Evolutionary conservation across 2,113 vertebrate species (phyloP), one percentile per base, ranked within the genome.

Genomic region (Myrmecobius fasciatus): DNA sequence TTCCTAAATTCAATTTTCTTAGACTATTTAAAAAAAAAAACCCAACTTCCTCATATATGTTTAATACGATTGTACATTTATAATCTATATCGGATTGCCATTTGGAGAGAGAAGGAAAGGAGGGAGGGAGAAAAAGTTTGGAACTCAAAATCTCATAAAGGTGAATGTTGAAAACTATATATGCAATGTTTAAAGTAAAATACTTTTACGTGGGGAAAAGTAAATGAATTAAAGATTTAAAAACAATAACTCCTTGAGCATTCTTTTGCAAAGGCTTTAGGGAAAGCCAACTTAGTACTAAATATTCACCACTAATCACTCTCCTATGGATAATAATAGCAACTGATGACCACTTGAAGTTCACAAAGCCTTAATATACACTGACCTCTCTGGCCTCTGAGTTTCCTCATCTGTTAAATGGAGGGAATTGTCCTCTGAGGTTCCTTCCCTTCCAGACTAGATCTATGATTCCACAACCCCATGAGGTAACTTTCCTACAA

Each of bases 1-100:
- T 83, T 83, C 67, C n/a, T 83, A 43, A 83, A 83, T 83, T 83
- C 67, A 75, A 83, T 83, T 83, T 83, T 83, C 67, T 83, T 83
- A 43, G 17, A 1, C 2, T 43, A 43, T 8, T 60, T 43, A 43
- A 83, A 83, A 83, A 83, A 75, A n/a, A 22, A 83, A 75, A 6
- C 10, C 36, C n/a, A 51, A 10, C 9, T 51, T 10, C 9, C 49
- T 51, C 49, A 11, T 51, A 51, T 51, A 51, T 51, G 49, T 10
- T 51, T 51, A 51, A 51, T 51, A 51, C 11, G 49, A 51, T 11
- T 51, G 49, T 51, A 51, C 49, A 51, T 51, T 8, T 51, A 51
- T 49, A 49, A 49, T 8, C 4, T 49, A 5, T 49, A 8, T 51
- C 49, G 11, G 49, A 51, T 51, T 51, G 9, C 9, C 49, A 51